phyloP scores from a whole-genome alignment of 2,888 invertebrate species.

The Caenorhabditis virilis region DNA sequence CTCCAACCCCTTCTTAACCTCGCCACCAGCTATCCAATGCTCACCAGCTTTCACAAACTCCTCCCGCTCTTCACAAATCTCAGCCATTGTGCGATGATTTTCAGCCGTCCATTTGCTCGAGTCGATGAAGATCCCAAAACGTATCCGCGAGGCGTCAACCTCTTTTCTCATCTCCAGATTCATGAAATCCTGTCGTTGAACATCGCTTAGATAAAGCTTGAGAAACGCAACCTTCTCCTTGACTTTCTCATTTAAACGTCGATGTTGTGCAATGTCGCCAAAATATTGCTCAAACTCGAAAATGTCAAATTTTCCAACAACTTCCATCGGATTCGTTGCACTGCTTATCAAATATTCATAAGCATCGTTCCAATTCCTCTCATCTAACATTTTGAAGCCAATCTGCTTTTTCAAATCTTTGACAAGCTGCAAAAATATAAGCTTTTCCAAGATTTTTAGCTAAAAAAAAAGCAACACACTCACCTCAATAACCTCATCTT shows the following conservation, averaged over 20 bases:
- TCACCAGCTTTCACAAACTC: background rate
- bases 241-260: background rate
- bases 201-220: background rate
- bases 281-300: background rate
- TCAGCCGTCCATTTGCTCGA: background rate
- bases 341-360: conserved; percentile 2
- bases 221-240: background rate
- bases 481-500: conserved; percentile 5
- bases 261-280: background rate
- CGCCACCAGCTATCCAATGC: background rate
- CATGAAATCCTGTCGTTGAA: background rate
- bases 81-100: background rate
- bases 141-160: background rate
- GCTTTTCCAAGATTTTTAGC: background rate
- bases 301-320: background rate
- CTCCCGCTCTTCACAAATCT: background rate
- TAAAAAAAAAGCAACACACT: background rate
- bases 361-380: conserved; percentile 1
- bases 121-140: background rate
- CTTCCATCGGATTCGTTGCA: background rate
- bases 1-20: background rate
- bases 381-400: conserved; percentile 3
- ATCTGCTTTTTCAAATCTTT: conserved; percentile 1
- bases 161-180: background rate
- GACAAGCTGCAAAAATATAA: background rate